Conservation (phyloP, 2,888 invertebrate species). For the Digitonthophagus gazella region DNA sequence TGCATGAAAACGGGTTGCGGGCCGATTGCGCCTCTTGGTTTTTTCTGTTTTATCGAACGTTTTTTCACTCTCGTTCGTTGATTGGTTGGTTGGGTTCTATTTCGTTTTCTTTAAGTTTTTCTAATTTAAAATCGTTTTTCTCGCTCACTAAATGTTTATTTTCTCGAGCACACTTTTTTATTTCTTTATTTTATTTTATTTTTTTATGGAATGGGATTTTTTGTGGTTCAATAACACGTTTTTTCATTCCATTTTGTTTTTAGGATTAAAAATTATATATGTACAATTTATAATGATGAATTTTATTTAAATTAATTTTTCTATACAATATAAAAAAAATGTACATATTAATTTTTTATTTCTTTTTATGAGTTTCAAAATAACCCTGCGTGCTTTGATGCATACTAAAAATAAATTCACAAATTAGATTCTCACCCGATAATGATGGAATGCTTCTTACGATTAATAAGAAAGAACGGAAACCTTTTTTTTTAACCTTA, state of each 20-base stretch:
- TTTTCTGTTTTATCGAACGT: background rate
- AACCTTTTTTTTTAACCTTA: no score
- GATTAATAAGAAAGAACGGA: background rate
- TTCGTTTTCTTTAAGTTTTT: background rate
- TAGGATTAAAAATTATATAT: no score
- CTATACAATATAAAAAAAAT: no score
- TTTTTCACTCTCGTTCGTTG: no score
- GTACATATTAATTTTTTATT: no score
- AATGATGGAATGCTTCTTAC: background rate
- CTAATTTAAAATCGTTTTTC: background rate
- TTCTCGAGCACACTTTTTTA: background rate
- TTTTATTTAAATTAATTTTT: no score
- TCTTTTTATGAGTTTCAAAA: background rate
- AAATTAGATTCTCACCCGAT: background rate
- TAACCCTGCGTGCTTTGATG: background rate
- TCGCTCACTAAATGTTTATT: background rate
- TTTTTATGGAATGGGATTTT: background rate
- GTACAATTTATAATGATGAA: no score
- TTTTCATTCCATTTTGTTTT: background rate
- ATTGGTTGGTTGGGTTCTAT: no score
- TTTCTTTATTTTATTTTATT: background rate
- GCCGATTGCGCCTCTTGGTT: background rate
- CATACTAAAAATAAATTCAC: background rate
- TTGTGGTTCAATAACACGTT: background rate
- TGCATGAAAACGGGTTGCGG: background rate